Evolutionary conservation across 2,113 vertebrate species (phyloP).

Genomic region (Leucoraja erinaceus): DNA sequence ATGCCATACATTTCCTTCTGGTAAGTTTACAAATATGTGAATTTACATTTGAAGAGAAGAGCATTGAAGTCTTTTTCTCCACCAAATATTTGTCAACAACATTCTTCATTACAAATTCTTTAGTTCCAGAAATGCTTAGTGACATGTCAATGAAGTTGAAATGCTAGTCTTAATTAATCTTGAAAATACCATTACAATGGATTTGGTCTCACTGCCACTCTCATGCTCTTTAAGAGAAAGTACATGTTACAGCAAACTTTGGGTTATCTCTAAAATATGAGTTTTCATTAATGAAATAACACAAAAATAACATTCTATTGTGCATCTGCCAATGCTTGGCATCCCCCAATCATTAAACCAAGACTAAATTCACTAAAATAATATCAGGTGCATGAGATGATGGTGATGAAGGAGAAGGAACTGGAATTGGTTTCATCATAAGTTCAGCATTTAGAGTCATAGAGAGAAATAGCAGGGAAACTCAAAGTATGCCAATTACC

Average conservation of each 20-base stretch:
- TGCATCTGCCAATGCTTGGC: not conserved
- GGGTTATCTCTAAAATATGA: not conserved
- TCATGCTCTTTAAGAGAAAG: not conserved
- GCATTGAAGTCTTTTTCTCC: not conserved
- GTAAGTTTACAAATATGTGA: conserved; percentile 53
- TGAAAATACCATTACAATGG: not conserved
- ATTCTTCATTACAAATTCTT: not conserved
- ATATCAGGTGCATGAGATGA: not conserved
- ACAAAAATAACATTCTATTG: not conserved
- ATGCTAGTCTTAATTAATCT: not conserved
- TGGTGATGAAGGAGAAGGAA: not conserved
- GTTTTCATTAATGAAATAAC: not conserved
- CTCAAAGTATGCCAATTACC: too few species aligned
- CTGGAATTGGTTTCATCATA: not conserved
- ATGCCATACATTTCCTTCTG: conserved; percentile 84
- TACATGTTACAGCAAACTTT: not conserved
- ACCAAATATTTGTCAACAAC: not conserved
- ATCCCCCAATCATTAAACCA: not conserved
- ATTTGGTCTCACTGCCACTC: not conserved
- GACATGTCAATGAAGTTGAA: not conserved
- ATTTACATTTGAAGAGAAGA: not conserved
- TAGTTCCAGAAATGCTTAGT: not conserved
- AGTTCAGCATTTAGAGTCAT: not conserved
- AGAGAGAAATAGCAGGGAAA: too few species aligned
- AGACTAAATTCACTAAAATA: not conserved